Base-by-base conservation (phyloP, 2,797 vertebrate genomes). In the Novumbra hubbsi region DNA sequence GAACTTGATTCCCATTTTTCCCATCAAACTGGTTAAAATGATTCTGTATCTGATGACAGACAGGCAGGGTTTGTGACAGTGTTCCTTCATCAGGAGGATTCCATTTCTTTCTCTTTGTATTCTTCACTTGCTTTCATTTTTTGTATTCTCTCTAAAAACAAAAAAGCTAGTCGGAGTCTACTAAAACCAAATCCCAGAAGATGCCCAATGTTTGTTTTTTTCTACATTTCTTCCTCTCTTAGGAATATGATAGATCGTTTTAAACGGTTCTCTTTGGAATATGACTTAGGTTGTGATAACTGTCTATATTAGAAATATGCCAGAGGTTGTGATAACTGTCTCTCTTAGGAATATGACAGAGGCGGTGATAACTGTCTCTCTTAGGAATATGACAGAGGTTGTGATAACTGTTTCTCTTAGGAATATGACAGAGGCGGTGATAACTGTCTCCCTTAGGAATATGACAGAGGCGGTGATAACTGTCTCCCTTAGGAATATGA, bases 321-420 rank as follows among this genome's bases (percentile, higher is more conserved):
- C 24, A 28, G 68, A 48, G n/a, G n/a, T 50, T 50, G 24, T 50
- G 48, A 7, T 38, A 32, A 6, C 73, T 34, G 19, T 67, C 65
- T 41, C 32, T 67, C 65, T 32, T 19, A 67, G 65, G 65, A 69
- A 3, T 50, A 50, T 70, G 68, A 52, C 49, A 30, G 68, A 49
- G 27, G 27, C 32, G 30, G 24, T 50, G 48, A n/a, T 41, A 32
- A n/a, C n/a, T n/a, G n/a, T n/a, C 55, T 50, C 45, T 52, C 45
- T 32, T 45, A 24, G 2, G 41, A 70, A 4, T 30, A 32, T 69
- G 68, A 28, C 24, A 28, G 68, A 48, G n/a, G n/a, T 50, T 50
- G 24, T 50, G 48, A 7, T 38, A 32, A 6, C 73, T 34, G 19
- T 67, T 30, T 41, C 32, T 67, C 65, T 32, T 19, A 67, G 65